Base-by-base conservation (phyloP, 92 coral and sea anemone species). In the Hydrozoanthus gracilis region DNA sequence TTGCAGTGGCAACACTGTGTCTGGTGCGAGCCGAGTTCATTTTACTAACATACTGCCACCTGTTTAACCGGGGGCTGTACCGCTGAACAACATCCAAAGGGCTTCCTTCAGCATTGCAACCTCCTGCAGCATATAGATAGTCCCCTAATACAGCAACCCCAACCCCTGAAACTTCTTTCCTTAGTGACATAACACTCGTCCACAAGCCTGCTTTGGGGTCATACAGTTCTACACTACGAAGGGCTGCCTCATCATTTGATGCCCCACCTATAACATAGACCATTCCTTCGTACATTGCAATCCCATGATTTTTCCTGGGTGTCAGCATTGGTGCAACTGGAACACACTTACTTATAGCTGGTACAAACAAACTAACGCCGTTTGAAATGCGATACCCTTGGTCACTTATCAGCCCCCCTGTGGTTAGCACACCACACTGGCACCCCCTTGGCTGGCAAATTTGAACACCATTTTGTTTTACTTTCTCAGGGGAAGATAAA, bases 151-250 rank as follows among this genome's bases (percentile, higher is more conserved):
- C 73, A 14, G 93, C 92, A 49, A 93, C 92, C 7, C 95, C 98
- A 9, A 96, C 93, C 8, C 95, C 98, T 11, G 94, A 88, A 11
- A 84, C 93, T 69, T 92, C 95, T 67, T 85, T 92, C 8, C 47
- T 86, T 84, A 95, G 54, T 48, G 93, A 65, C 93, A 87, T 84
- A 61, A 89, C 91, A 87, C 94, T 89, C 4, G 95, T 82, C 99
- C 99, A 96, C 2, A 95, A 72, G 62, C 91, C 93, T 49, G 93
- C 77, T 76, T 88, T 92, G 7, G 99, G 94, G 68, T 96, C 98
- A 83, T 84, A 91, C 44, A 96, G 82, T 65, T 96, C 98, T 11
- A 88, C 92, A 91, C 95, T 91, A 49, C 87, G 88, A 44, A 95
- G 88, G 16, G 94, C 92, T 11, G 92, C 87, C 52, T 92, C 90